Percentiles rank a stretch among this genome's conserved stretches.
Evolutionary conservation across 2,888 invertebrate species (phyloP).

Genomic region (Bimastos eiseni): DNA sequence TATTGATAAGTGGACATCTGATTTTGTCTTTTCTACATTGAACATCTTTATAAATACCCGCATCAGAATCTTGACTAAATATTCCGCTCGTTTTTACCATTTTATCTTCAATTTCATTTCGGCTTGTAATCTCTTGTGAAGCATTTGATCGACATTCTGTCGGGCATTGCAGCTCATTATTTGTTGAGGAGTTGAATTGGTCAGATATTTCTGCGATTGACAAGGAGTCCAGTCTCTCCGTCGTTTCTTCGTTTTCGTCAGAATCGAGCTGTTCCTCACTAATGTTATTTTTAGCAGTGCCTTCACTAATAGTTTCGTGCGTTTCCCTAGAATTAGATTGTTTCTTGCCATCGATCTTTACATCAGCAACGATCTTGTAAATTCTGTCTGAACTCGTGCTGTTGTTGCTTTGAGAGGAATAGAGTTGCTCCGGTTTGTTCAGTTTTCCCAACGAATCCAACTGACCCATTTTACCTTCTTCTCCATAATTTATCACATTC

Average conservation of each 20-base stretch:
- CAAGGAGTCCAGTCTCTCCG: background rate
- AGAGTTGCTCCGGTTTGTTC: background rate
- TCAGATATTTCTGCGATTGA: background rate
- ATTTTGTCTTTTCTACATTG: background rate
- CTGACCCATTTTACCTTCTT: too few relatives aligned
- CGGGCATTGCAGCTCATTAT: background rate
- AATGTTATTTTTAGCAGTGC: background rate
- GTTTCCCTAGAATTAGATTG: background rate
- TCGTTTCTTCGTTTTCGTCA: background rate
- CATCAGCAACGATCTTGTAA: background rate
- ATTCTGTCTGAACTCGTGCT: background rate
- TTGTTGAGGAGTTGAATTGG: background rate
- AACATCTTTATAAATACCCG: background rate
- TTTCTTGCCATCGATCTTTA: background rate
- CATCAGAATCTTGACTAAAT: background rate
- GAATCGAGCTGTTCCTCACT: too few relatives aligned
- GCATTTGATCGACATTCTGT: background rate
- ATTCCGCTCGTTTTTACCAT: background rate
- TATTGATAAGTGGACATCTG: background rate
- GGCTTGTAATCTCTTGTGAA: background rate
- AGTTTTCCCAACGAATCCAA: too few relatives aligned
- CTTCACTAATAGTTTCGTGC: background rate
- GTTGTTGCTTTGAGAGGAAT: background rate
- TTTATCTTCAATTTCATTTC: background rate
- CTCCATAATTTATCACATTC: too few relatives aligned